Evolutionary conservation across 2,797 vertebrate genomes (phyloP).

Genomic region (Morelia viridis): DNA sequence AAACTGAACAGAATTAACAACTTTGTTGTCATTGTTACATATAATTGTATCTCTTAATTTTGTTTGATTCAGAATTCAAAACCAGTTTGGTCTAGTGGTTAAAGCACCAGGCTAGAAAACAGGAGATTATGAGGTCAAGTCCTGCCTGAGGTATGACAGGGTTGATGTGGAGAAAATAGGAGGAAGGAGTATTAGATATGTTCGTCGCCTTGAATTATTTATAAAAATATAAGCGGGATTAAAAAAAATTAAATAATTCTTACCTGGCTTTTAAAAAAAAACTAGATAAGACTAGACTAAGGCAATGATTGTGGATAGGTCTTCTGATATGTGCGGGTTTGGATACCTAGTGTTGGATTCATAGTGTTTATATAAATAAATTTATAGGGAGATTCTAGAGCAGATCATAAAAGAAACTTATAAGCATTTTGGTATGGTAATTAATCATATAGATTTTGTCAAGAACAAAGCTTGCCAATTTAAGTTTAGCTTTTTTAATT

Average conservation of each 20-base stretch:
- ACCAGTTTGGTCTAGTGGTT: no score
- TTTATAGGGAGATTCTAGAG: background rate
- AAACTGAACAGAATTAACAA: background rate
- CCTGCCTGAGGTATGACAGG: no score
- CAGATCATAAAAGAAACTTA: background rate
- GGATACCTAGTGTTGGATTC: background rate
- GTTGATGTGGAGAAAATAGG: no score
- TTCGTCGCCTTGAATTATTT: no score
- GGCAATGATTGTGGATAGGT: background rate
- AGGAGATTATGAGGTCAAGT: no score
- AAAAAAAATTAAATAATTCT: background rate
- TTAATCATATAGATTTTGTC: background rate
- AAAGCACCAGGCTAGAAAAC: no score
- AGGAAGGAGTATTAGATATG: no score
- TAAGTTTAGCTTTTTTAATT: background rate
- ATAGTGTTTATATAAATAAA: background rate
- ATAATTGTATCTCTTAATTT: background rate
- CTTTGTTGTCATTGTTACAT: background rate
- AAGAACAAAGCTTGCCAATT: background rate
- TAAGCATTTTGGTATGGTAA: background rate
- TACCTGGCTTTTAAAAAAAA: background rate
- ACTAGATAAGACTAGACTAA: background rate
- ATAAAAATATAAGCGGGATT: no score
- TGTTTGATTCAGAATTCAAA: background rate
- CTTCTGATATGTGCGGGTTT: background rate